These are phyloP conservation scores for Otus scops DNA, from an alignment of 2,797 vertebrate species.

Conservation along the genomic window DNA sequence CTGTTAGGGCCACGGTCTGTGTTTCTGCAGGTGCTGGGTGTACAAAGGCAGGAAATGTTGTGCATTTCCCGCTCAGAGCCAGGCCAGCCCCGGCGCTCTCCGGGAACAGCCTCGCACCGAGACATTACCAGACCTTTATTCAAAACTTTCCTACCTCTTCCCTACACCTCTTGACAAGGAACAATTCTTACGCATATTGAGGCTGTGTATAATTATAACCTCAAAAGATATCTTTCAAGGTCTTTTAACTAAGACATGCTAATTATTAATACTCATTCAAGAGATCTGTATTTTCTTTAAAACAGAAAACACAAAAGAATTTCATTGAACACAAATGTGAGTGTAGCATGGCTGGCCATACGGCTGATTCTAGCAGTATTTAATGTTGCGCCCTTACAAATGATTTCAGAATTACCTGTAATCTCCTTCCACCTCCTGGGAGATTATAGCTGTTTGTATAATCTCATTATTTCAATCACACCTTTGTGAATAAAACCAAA, in stretches of 20 bases:
- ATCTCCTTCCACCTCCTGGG: background rate
- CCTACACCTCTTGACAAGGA: background rate
- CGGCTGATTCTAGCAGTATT: background rate
- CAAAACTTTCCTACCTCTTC: background rate
- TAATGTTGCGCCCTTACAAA: background rate
- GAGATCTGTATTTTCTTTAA: background rate
- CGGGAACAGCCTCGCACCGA: background rate
- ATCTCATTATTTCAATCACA: background rate
- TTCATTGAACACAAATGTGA: background rate
- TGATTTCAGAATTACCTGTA: background rate
- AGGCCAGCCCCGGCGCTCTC: background rate
- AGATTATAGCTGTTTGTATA: background rate
- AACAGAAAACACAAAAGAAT: background rate
- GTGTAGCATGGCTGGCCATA: background rate
- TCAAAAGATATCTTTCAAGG: background rate
- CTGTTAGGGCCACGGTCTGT: fast-evolving
- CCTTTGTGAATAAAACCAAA: background rate
- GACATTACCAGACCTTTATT: background rate
- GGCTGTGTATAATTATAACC: background rate
- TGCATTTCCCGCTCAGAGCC: background rate
- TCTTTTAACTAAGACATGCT: background rate
- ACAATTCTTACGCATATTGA: background rate
- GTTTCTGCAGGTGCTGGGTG: background rate
- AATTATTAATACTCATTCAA: background rate
- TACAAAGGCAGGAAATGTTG: slow-evolving; percentile 23